Base-by-base conservation (phyloP, 1,140 invertebrate genomes). In the Capitella teleta region DNA sequence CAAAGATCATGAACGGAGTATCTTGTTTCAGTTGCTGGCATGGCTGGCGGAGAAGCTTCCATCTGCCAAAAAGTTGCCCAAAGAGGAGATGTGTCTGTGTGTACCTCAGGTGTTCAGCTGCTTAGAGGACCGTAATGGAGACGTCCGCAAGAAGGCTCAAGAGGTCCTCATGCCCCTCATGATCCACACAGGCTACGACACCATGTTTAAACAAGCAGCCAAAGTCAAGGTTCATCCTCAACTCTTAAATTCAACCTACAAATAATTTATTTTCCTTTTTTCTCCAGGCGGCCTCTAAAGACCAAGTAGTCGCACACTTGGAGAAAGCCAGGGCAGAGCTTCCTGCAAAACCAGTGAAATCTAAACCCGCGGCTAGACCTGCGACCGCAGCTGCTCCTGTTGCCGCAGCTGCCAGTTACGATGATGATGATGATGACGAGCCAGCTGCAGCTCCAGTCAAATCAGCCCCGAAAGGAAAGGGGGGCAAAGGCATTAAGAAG, bases 131-230 rank as follows among this genome's bases (percentile, higher is more conserved):
- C 79, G 92, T 34, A 89, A 85, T 68, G 83, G 81, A 0, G 91
- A 94, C 60, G 89, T 95, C 1, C 76, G 91, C 14, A 92, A 89
- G 65, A 87, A 85, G 62, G 84, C 89, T 14, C 81, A 84, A 51
- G 90, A 95, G 62, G 86, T 86, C 40, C 79, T 93, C 19, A 67
- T 93, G 23, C 88, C 88, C 5, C 83, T 92, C 55, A 95, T 95
- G 90, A 83, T 93, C 50, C 90, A 94, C 70, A 70, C 90, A 1
- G 87, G 89, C 5, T 93, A 84, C 60, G 86, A 91, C 36, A 55
- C 76, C 1, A 87, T 94, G 82, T 68, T 78, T 3, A 82, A 82
- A 51, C 30, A 46, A 12, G 48, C 47, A 5, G 36, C 32, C 8
- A 43, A 52, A 5, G 32, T 52, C 45, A 54, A 55, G 54, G 83